Evolutionary conservation across 2,888 invertebrate species (phyloP), one percentile per base, ranked within the genome.

Genomic region (Harpalus rufipes): DNA sequence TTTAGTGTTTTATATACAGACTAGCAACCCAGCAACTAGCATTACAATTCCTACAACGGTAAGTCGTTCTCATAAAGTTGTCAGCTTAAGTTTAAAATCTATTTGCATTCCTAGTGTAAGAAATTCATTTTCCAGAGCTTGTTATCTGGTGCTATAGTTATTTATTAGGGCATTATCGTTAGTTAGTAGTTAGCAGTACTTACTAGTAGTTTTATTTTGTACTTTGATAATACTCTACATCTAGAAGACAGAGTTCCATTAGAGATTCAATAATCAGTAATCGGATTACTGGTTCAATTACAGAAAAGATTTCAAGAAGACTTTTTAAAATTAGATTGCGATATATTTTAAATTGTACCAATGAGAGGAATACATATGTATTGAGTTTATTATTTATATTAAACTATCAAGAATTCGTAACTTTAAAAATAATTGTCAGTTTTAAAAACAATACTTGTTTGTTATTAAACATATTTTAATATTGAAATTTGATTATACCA

Each of bases 151-250:
- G 65, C 51, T 81, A 68, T 51, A 81, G 44, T 39, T 68, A 72
- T 81, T 68, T 81, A 81, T 68, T 81, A 32, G 14, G 21, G 12
- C 44, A 81, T 81, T 81, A 81, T 65, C 65, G 81, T 81, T 65
- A 81, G 63, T 81, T 81, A 81, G 7, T 78, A 63, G 65, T 81
- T 63, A 10, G 0, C 10, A 51, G n/a, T 32, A 10, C n/a, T 0
- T 44, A 12, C 51, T 7, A 74, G 18, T 74, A 32, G 68, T 68
- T 68, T 68, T 68, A 68, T 68, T 68, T 68, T 39, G 63, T 21
- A 39, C 39, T 63, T 39, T 21, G 39, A 68, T 39, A 74, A 44
- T 18, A 18, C 44, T 14, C 14, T 32, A 16, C 7, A n/a, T n/a
- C n/a, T n/a, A n/a, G n/a, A n/a, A 72, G 25, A 21, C 1, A 59